Percentiles rank a stretch among this genome's conserved stretches.
Evolutionary conservation across 2,113 vertebrate species (phyloP).

Genomic region (Seriola rivoliana): DNA sequence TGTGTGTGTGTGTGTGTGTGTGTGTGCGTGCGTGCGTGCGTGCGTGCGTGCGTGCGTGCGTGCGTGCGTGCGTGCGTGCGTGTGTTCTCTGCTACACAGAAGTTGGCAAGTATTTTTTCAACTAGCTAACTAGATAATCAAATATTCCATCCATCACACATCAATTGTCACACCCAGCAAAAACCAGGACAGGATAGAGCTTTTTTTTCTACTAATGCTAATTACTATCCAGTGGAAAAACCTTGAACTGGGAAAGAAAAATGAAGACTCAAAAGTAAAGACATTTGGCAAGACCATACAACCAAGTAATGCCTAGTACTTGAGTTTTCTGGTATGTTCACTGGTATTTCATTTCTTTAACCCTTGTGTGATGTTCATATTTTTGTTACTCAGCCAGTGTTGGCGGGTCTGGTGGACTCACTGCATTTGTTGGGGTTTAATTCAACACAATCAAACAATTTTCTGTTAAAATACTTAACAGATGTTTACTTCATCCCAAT

Average conservation of each 20-base stretch:
- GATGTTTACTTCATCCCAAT: no score
- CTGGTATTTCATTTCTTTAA: background rate
- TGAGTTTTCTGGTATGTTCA: no score
- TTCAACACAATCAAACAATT: no score
- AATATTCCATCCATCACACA: conserved; percentile 13
- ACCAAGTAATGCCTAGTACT: background rate
- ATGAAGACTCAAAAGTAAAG: background rate
- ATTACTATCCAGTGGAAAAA: background rate
- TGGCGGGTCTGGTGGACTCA: no score
- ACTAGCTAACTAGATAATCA: conserved; percentile 7
- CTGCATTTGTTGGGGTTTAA: no score
- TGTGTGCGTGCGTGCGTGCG: no score
- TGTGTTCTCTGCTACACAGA: background rate
- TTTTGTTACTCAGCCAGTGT: no score
- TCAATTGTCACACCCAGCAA: background rate
- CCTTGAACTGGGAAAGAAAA: background rate
- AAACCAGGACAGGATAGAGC: background rate
- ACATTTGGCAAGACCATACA: background rate
- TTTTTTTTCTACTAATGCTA: background rate
- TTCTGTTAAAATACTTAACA: no score
- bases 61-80: no score
- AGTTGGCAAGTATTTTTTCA: background rate
- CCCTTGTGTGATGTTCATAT: no score
- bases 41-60: fast-evolving
- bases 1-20: no score